Percentiles rank a stretch among this genome's conserved stretches.
phyloP scores from a whole-genome alignment of 92 coral and sea anemone species.

The Isaurus tuberculatus region DNA sequence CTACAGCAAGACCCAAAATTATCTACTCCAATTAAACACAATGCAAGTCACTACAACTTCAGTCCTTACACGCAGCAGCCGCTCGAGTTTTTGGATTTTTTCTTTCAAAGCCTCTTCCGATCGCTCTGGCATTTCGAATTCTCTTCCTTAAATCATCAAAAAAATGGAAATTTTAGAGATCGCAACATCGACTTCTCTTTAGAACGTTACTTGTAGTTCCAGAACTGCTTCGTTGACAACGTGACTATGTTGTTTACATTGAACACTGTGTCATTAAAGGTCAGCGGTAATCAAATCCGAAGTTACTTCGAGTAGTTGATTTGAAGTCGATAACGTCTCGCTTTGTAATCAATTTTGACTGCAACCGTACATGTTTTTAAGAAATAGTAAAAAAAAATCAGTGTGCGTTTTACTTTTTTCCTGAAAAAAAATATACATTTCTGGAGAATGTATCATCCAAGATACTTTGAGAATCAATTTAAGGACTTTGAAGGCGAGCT shows the following conservation, averaged over 20 bases:
- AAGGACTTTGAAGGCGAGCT: constrained; percentile 66
- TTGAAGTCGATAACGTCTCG: constrained; percentile 31
- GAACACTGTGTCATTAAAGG: constrained; percentile 54
- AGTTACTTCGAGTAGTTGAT: background rate
- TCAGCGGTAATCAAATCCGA: constrained; percentile 65
- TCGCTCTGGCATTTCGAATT: constrained; percentile 84
- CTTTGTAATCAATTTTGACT: background rate
- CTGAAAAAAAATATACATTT: background rate
- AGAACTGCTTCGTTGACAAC: constrained; percentile 73
- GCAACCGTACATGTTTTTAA: background rate
- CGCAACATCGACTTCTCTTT: background rate
- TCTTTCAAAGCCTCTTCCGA: constrained; percentile 79
- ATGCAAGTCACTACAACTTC: background rate
- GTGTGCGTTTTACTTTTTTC: background rate
- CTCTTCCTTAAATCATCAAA: background rate
- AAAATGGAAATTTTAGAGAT: background rate
- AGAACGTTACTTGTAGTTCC: background rate
- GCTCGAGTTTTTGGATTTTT: constrained; percentile 92
- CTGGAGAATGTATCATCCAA: constrained; percentile 58
- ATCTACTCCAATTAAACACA: no score
- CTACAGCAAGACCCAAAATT: background rate
- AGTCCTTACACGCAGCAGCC: constrained; percentile 81
- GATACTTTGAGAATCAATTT: constrained; percentile 72
- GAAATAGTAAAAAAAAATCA: background rate
- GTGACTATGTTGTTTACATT: constrained; percentile 65